Conservation (phyloP, 2,113 vertebrate genomes). For the Hylia prasina region DNA sequence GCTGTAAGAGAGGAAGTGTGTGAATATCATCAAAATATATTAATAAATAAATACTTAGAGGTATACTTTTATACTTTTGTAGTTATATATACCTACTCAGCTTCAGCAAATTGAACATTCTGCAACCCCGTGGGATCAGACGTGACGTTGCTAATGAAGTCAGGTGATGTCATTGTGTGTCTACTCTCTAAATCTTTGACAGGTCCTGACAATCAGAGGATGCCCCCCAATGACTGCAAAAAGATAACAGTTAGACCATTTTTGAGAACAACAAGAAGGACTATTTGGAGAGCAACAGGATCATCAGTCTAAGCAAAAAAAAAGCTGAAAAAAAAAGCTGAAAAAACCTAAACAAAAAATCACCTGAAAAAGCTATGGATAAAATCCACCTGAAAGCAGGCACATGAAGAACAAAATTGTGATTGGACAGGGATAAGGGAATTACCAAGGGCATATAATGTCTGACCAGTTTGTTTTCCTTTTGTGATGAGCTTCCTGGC, state of each 20-base stretch:
- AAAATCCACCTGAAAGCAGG: not conserved
- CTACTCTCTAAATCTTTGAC: not conserved
- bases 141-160: not conserved
- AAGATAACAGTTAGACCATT: not conserved
- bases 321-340: too few relatives aligned
- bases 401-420: not conserved
- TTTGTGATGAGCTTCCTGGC: not conserved
- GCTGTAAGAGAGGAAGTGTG: not conserved
- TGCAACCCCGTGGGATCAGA: not conserved
- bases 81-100: fast-evolving
- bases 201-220: not conserved
- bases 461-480: not conserved
- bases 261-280: not conserved
- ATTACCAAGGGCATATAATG: not conserved
- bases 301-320: not conserved
- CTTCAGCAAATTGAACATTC: not conserved
- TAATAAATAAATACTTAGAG: not conserved
- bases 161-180: fast-evolving
- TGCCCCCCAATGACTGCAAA: not conserved
- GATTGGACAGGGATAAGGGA: not conserved
- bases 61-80: not conserved
- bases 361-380: not conserved
- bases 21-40: not conserved
- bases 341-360: too few relatives aligned
- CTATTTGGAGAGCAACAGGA: not conserved